Evolutionary conservation across 1,140 invertebrate species (phyloP), one percentile per base, ranked within the genome.

Genomic region (Atta colombica): DNA sequence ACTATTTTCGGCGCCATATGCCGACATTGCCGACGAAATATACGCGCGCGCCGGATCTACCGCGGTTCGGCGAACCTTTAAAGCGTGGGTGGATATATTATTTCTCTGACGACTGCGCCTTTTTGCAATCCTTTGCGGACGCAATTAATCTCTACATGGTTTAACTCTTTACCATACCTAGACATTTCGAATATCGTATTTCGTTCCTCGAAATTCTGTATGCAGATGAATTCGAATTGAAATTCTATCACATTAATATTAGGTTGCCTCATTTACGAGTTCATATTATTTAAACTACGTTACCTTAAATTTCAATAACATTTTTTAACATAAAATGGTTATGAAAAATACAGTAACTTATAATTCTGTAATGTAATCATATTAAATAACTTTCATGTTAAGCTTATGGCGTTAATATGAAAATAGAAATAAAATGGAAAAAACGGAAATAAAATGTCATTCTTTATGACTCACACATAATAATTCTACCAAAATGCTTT

Each of bases 1-100:
- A 63, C 80, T 90, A 90, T 90, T 90, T 90, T 90, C 88, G 74
- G 86, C 80, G 49, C 69, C 85, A 72, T 87, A 60, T 84, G 78
- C 85, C 68, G 51, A 71, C 77, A 35, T 53, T 84, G 78, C 85
- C 68, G 51, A 71, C 77, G 49, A 28, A n/a, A 71, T 71, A 71
- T 71, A 69, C 58, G 14, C 60, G n/a, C n/a, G 39, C n/a, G 18
- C 35, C 65, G 16, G 66, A 86, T 51, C 58, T 39, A 25, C 53
- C 65, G 85, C 35, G 77, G 88, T 87, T 90, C 82, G 69, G 84
- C 71, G 85, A 77, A 81, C 69, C 88, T 87, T 87, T 75, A 72
- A 86, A 82, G 80, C 75, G 28, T 51, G 58, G 51, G 61, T 77
- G 74, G 78, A 58, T 88, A 89, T 89, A 89, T 89, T 88, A 89